Evolutionary conservation across 2,888 invertebrate species (phyloP), one percentile per base, ranked within the genome.

Genomic region (Apamea sordens): DNA sequence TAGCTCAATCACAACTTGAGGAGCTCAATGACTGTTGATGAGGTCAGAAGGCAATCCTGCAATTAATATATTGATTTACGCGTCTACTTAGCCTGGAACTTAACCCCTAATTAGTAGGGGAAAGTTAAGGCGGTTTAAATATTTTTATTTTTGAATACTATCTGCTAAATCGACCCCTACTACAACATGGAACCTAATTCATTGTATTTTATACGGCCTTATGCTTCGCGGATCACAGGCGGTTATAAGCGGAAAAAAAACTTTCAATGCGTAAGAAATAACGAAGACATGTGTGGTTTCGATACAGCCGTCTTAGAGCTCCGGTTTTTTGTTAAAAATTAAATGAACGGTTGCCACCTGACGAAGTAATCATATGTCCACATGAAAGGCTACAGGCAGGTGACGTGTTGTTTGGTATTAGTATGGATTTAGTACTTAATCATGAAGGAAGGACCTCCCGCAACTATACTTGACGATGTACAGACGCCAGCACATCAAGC

Each of bases 281-380:
- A 67, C 61, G 65, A 82, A 81, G 83, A 78, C 89, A 87, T 88
- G 77, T 77, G 88, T 63, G 88, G 79, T 86, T 82, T 72, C 71
- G 64, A 82, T 77, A 67, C 84, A 87, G 56, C 84, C 68, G 79
- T 73, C 79, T 76, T 36, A 73, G 50, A 70, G 78, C 80, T 82
- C 88, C 82, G 82, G 84, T 87, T 88, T 87, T 89, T 88, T 87
- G 75, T 89, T 67, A 41, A 79, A 76, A 15, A 53, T 67, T 8
- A 77, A 83, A 79, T 68, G 79, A 59, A 69, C 83, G 82, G 79
- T 79, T 73, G 63, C 84, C 88, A 88, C 73, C 86, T 88, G 88
- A 88, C 81, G 75, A 77, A 73, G 71, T 81, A 79, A 80, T 82
- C 78, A 83, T 78, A 70, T 85, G 70, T 73, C 32, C 44, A 70